Percentiles rank a stretch among this genome's conserved stretches.
These are phyloP conservation scores for Luscinia luscinia DNA, from an alignment of 2,797 vertebrate genomes.

Conservation along the genomic window DNA sequence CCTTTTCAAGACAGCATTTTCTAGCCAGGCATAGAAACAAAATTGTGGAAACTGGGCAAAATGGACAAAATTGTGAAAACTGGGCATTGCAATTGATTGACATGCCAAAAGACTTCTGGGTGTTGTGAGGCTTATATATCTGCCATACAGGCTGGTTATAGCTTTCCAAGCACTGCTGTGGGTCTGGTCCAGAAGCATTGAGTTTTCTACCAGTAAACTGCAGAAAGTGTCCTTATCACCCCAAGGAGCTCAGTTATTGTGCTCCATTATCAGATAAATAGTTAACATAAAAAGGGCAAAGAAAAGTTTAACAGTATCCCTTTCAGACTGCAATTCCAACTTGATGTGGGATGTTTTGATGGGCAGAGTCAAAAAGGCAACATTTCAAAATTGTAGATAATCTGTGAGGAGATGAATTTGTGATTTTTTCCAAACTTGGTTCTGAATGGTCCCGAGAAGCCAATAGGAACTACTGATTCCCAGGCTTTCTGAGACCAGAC, in stretches of 20 bases:
- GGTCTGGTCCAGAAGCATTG: neutral
- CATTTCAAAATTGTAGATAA: neutral
- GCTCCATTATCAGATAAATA: neutral
- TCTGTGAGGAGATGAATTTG: neutral
- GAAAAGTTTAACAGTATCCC: neutral
- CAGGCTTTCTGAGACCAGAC: neutral
- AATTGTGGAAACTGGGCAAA: neutral
- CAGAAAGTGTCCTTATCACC: neutral
- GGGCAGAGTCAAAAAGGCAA: neutral
- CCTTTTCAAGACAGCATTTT: constrained; percentile 11
- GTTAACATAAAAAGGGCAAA: neutral
- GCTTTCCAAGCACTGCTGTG: neutral
- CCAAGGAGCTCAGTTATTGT: neutral
- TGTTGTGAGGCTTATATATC: constrained; percentile 38
- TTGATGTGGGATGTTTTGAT: neutral
- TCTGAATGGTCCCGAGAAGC: neutral
- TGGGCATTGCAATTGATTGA: neutral
- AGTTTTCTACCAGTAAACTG: neutral
- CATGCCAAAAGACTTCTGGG: constrained; percentile 49
- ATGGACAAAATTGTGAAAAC: neutral
- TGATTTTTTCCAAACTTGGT: neutral
- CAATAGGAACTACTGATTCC: neutral
- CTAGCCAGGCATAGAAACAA: neutral
- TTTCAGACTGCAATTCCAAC: neutral
- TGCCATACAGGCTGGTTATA: neutral